Percentiles rank a stretch among this genome's conserved stretches.
Conservation (phyloP, 2,113 vertebrate genomes). For the Perognathus longimembris region DNA sequence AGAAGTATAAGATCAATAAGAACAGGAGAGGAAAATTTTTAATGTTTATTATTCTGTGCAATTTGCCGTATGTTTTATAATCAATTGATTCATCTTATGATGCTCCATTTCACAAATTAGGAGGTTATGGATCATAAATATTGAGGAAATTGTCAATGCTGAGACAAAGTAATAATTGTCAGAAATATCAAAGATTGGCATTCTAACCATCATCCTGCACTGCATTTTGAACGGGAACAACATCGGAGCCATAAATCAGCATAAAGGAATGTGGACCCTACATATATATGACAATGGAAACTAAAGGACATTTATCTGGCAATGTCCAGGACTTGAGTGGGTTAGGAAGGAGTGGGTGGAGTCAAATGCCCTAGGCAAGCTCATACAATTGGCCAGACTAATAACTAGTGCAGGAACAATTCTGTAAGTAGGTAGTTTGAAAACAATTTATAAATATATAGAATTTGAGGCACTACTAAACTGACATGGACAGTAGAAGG, state of each 20-base stretch:
- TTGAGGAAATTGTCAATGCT: background rate
- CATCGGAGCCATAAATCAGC: no score
- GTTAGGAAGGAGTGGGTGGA: background rate
- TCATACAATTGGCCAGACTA: background rate
- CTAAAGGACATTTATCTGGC: background rate
- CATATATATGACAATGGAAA: background rate
- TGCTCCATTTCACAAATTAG: background rate
- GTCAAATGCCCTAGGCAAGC: rapidly evolving
- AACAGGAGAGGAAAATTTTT: background rate
- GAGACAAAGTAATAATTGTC: background rate
- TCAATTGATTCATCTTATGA: background rate
- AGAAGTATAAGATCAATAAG: background rate
- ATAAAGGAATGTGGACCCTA: background rate
- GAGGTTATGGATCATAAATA: background rate
- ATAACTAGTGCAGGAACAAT: background rate
- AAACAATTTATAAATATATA: background rate
- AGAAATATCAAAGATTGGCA: background rate
- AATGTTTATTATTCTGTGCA: background rate
- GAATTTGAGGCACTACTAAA: background rate
- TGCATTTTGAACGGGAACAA: background rate
- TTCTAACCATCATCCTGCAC: background rate
- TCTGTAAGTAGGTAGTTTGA: background rate
- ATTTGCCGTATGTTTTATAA: background rate
- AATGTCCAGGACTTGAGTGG: background rate
- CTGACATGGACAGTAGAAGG: background rate